Percentiles rank a stretch among this genome's conserved stretches.
phyloP scores from a whole-genome alignment of 2,888 invertebrate genomes.

The Spilosoma lubricipeda region DNA sequence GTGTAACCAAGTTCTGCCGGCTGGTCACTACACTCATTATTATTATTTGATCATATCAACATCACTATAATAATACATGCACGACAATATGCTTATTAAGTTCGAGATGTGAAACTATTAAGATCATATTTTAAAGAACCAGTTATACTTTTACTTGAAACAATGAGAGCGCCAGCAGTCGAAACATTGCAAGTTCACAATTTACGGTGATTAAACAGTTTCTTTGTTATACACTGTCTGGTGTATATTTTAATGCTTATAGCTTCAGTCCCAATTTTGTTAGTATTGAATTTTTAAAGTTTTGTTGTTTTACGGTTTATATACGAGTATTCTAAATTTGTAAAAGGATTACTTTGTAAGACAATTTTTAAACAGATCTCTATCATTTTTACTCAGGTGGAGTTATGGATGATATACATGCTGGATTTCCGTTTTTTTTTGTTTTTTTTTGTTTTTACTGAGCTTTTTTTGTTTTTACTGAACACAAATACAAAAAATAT shows the following conservation, averaged over 20 bases:
- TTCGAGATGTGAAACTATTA: not conserved
- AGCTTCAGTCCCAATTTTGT: not conserved
- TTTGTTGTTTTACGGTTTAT: not conserved
- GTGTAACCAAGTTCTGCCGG: constrained; percentile 51
- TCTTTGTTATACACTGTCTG: not conserved
- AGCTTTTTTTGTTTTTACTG: not conserved
- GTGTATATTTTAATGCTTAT: not conserved
- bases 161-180: not conserved
- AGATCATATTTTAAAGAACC: not conserved
- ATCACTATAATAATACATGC: too few species aligned
- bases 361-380: too few species aligned
- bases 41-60: constrained; percentile 55
- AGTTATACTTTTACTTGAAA: not conserved
- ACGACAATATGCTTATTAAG: not conserved
- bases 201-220: not conserved
- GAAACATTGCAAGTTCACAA: not conserved
- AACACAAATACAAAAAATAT: not conserved
- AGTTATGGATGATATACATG: not conserved
- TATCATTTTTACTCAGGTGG: not conserved
- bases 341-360: not conserved
- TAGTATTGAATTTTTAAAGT: not conserved
- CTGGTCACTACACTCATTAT: constrained; percentile 49
- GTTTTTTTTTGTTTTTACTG: too few species aligned
- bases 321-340: not conserved
- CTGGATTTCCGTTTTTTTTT: not conserved